Percentiles rank a stretch among this genome's conserved stretches.
phyloP scores from a whole-genome alignment of 2,113 vertebrate genomes.

The Cyanoderma ruficeps region DNA sequence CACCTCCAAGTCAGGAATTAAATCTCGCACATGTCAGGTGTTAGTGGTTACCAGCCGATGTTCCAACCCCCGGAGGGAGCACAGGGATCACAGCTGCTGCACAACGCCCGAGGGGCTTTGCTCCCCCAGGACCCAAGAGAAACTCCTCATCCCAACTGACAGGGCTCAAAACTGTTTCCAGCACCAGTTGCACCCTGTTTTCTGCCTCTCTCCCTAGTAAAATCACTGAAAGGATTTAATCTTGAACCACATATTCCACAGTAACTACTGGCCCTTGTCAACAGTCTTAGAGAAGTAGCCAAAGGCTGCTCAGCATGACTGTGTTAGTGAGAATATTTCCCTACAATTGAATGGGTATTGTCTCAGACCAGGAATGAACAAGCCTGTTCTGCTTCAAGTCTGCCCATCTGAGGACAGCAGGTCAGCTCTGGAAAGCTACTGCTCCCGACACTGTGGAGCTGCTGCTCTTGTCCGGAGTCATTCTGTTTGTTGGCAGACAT shows the following conservation, averaged over 20 bases:
- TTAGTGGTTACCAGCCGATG: neutral
- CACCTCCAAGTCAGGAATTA: constrained; percentile 13
- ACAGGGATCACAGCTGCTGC: neutral
- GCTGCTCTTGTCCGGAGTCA: neutral
- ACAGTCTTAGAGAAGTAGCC: neutral
- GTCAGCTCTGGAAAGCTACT: neutral
- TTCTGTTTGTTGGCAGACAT: neutral
- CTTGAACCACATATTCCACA: neutral
- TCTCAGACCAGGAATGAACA: constrained; percentile 39
- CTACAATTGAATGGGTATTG: constrained; percentile 41
- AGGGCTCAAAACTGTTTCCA: neutral
- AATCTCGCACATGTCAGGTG: neutral
- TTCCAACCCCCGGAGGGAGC: rapidly evolving
- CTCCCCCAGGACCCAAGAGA: neutral
- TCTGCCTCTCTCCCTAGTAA: neutral
- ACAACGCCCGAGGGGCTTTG: rapidly evolving
- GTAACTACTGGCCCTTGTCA: constrained; percentile 13
- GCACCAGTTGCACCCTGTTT: neutral
- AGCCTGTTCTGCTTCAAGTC: constrained; percentile 25
- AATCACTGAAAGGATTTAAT: neutral
- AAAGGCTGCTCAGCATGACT: neutral
- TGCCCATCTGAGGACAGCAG: rapidly evolving
- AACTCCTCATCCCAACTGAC: neutral
- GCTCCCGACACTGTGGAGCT: rapidly evolving
- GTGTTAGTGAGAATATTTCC: neutral